Evolutionary conservation across 2,113 vertebrate species (phyloP).

Genomic region (Esox niger): DNA sequence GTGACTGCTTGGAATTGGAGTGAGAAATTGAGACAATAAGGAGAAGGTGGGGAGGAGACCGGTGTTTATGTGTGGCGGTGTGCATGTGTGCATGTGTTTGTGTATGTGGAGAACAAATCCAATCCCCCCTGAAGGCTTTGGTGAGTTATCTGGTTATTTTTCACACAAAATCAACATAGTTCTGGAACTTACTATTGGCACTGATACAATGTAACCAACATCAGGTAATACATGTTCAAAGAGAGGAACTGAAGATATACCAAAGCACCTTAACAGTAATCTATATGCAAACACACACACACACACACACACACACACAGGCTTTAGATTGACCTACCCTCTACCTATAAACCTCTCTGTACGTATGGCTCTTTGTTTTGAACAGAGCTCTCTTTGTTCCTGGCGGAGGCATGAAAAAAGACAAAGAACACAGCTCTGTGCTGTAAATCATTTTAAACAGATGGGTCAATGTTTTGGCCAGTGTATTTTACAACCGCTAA

Average conservation of each 20-base stretch:
- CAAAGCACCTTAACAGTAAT: constrained; percentile 43
- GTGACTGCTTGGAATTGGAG: constrained; percentile 31
- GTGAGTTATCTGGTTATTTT: constrained; percentile 36
- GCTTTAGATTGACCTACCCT: constrained; percentile 35
- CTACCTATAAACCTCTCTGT: constrained; percentile 48
- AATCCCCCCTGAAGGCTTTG: constrained; percentile 17
- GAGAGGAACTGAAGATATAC: constrained; percentile 26
- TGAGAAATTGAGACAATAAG: not conserved
- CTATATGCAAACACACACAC: not conserved
- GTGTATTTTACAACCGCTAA: constrained; percentile 47
- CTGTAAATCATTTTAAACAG: constrained; percentile 66
- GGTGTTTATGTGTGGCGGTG: not conserved
- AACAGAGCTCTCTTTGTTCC: constrained; percentile 71
- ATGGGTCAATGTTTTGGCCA: constrained; percentile 56
- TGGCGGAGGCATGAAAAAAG: constrained; percentile 29
- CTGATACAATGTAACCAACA: constrained; percentile 5
- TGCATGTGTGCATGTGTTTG: too few relatives aligned
- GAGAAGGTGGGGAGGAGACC: constrained; percentile 17
- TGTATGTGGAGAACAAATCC: constrained; percentile 4
- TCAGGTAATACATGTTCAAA: constrained; percentile 19
- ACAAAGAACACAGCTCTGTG: constrained; percentile 28
- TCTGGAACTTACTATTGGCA: constrained; percentile 29
- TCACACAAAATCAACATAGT: constrained; percentile 33
- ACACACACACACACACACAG: too few relatives aligned
- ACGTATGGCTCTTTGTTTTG: constrained; percentile 21